Evolutionary conservation across 2,888 invertebrate species (phyloP), one percentile per base, ranked within the genome.

Genomic region (Junonia oenone): DNA sequence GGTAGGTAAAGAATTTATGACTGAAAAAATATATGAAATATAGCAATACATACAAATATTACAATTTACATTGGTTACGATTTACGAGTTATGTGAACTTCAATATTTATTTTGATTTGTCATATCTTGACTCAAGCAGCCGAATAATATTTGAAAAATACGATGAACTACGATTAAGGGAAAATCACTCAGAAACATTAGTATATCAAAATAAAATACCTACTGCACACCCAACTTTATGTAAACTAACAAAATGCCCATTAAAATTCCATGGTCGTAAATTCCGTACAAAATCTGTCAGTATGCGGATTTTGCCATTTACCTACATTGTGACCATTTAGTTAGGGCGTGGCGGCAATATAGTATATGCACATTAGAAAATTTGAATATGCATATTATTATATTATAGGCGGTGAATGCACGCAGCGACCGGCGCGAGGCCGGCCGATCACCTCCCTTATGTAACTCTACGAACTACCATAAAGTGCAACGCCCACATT

Each of bases 401-500:
- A 67, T 72, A 61, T 63, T 58, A 61, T 56, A 61, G 72, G 68
- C 73, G 74, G 80, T 79, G 78, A 83, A 81, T 73, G 83, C 75
- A 68, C 78, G 75, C 71, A 61, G 65, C 69, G 72, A 69, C 73
- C 70, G 72, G 71, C 66, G 59, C 85, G 85, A 86, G 89, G 88
- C 78, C 87, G 87, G 86, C 74, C 87, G 81, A 79, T 86, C 82
- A 88, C 86, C 88, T 81, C 68, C 73, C 78, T 86, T 87, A 87
- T 83, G 73, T 76, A 75, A 75, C 67, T 64, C 61, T 63, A 63
- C 59, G 60, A 55, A 68, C 59, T 63, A 66, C 63, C 66, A 71
- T 65, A 65, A 67, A 73, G 71, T 72, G 72, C 73, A 71, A 66
- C 68, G 70, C 67, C 71, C 76, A 78, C 72, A 64, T 67, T 75